Base-by-base conservation (phyloP, 2,888 invertebrate genomes). In the Parascotia fuliginaria region DNA sequence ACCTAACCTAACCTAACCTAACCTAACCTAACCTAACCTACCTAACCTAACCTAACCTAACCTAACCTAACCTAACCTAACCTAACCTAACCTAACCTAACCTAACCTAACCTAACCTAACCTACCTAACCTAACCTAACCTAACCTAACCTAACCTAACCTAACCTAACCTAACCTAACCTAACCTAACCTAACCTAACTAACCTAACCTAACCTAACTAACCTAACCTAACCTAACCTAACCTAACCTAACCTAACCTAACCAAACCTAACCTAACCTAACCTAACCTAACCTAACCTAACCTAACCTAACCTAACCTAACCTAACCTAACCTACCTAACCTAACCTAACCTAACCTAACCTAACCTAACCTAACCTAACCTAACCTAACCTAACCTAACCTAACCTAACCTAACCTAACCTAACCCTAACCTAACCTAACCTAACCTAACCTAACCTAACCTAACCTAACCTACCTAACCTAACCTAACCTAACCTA, bases 141-240 rank as follows among this genome's bases (percentile, higher is more conserved):
- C 39, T 29, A 15, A 28, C 39, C 39, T 15, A 61, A 55, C 60
- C 56, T 55, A 59, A 65, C 59, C 29, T 64, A 60, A 60, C 60
- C 63, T 55, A 55, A 60, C 53, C 55, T 55, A 59, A 56, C 50
- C 55, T 52, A 60, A 57, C 53, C 55, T 51, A 52, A 58, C 55
- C 60, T 53, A 60, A 58, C 64, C 58, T 60, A 63, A 63, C 63
- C 61, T 62, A 62, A 62, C 61, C 61, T 56, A 54, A 56, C 55
- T 7, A 9, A 41, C n/a, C 40, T 44, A 41, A 50, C 44, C 50
- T 44, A 14, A 34, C 15, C 34, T 16, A 16, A 15, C 59, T 57
- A 57, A 60, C 55, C 63, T 55, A 62, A 65, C 65, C 65, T 65
- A 65, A 65, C 65, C 65, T 65, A 65, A 61, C 65, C 60, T 60